A percentile compares a stretch with the other conserved stretches of the same genome.
Conservation (phyloP, 2,797 vertebrate genomes). For the Anguilla anguilla region DNA sequence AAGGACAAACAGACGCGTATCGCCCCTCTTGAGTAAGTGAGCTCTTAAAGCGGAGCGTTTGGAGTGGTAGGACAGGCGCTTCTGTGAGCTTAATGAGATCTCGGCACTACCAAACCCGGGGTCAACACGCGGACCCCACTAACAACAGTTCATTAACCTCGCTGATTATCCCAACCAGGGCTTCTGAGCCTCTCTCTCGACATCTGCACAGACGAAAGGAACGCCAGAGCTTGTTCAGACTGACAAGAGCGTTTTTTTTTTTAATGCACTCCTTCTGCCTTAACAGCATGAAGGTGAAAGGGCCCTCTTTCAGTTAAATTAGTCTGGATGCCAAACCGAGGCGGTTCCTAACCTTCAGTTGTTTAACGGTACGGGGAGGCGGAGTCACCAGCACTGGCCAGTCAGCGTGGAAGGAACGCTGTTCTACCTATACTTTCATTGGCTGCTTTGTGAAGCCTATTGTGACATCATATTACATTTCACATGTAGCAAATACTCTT, state of each 20-base stretch:
- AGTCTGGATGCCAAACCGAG: not conserved
- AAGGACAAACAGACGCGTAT: not conserved
- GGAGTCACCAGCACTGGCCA: not conserved
- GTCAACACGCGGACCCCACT: not conserved
- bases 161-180: conserved; percentile 11
- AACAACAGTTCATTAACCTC: conserved; percentile 22
- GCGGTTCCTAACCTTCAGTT: not conserved
- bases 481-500: too few species aligned
- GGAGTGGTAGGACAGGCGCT: not conserved
- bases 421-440: too few species aligned
- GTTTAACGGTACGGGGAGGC: not conserved
- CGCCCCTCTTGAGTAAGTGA: not conserved
- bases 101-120: not conserved
- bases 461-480: too few species aligned
- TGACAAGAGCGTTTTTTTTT: not conserved
- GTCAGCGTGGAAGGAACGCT: too few species aligned
- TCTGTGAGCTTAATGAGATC: conserved; percentile 14
- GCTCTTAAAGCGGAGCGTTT: not conserved
- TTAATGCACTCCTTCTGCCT: not conserved
- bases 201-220: not conserved
- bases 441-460: too few species aligned
- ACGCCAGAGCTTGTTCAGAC: not conserved
- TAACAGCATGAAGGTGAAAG: not conserved
- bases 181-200: not conserved
- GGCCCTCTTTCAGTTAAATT: not conserved